Evolutionary conservation across 2,888 invertebrate genomes (phyloP).

Genomic region (Polymixis lichenea): DNA sequence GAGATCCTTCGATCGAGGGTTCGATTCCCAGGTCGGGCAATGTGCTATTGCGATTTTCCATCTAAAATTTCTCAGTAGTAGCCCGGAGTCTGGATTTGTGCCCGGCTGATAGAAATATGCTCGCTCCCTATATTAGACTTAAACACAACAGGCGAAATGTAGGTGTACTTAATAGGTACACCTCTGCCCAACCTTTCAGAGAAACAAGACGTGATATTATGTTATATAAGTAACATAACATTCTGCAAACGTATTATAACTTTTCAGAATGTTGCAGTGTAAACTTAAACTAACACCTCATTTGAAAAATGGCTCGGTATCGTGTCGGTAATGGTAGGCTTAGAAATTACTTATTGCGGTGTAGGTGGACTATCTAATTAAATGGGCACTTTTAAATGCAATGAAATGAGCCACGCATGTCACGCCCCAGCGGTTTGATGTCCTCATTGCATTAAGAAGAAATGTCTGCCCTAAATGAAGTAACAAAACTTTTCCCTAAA

Average conservation of each 20-base stretch:
- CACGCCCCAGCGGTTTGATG: constrained; percentile 59
- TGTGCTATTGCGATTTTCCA: too few relatives aligned
- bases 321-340: constrained; percentile 56
- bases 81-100: too few relatives aligned
- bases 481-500: neutral
- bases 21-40: too few relatives aligned
- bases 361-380: constrained; percentile 40
- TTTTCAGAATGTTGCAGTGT: neutral
- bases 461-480: neutral
- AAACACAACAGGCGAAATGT: too few relatives aligned
- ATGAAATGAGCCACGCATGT: constrained; percentile 59
- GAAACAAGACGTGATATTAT: too few relatives aligned
- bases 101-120: too few relatives aligned
- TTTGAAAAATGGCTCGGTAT: constrained; percentile 47
- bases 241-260: neutral
- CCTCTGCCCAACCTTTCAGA: too few relatives aligned
- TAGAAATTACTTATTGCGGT: constrained; percentile 47
- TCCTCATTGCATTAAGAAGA: constrained; percentile 28
- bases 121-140: too few relatives aligned
- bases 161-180: too few relatives aligned
- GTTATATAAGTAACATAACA: neutral
- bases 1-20: too few relatives aligned
- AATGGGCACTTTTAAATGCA: constrained; percentile 43
- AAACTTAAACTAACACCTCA: constrained; percentile 7
- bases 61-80: too few relatives aligned